Evolutionary conservation across 2,113 vertebrate genomes (phyloP).

Genomic region (Pampusana beccarii): DNA sequence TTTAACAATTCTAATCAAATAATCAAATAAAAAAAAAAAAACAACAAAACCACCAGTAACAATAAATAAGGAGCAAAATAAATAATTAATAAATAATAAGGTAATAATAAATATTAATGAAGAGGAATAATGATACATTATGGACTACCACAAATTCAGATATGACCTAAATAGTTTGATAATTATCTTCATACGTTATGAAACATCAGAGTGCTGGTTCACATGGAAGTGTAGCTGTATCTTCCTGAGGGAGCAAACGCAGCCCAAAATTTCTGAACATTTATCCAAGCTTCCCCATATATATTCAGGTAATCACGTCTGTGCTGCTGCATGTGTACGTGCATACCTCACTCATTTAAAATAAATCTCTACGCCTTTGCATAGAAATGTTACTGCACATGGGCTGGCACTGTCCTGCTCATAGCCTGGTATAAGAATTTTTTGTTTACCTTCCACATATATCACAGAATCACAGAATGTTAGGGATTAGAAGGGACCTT

Average conservation of each 20-base stretch:
- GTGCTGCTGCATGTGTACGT: background rate
- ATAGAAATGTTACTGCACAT: background rate
- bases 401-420: background rate
- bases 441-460: background rate
- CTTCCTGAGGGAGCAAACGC: fast-evolving
- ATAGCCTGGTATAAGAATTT: background rate
- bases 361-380: background rate
- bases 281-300: background rate
- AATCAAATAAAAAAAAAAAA: background rate
- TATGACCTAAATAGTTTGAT: background rate
- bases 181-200: background rate
- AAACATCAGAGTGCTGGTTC: background rate
- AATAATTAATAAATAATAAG: background rate
- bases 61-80: background rate
- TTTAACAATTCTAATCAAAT: background rate
- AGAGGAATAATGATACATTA: background rate
- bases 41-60: background rate
- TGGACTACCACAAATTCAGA: background rate
- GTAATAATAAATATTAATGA: background rate
- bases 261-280: background rate
- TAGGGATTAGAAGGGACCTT: too few relatives aligned
- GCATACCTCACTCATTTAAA: background rate
- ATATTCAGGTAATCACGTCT: background rate
- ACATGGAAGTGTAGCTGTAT: background rate
- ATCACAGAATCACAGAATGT: too few relatives aligned